Conservation (phyloP, 2,888 invertebrate genomes). For the Elysia crispata region DNA sequence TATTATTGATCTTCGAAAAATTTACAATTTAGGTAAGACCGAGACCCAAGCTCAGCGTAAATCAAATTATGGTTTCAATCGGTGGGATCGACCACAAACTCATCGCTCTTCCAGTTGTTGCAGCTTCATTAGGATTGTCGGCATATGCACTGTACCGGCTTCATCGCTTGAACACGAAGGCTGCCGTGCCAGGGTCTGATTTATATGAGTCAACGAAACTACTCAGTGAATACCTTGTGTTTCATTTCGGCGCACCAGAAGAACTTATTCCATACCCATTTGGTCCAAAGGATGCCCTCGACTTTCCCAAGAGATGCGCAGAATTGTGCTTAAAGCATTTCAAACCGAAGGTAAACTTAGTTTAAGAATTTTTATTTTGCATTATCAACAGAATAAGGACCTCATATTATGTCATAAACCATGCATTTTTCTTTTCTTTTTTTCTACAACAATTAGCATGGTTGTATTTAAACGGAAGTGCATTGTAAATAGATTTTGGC, state of each 20-base stretch:
- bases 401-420: too few relatives aligned
- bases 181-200: neutral
- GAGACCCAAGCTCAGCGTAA: too few relatives aligned
- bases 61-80: slow-evolving; percentile 57
- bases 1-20: too few relatives aligned
- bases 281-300: slow-evolving; percentile 70
- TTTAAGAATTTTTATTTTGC: too few relatives aligned
- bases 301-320: slow-evolving; percentile 74
- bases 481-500: too few relatives aligned
- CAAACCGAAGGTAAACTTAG: slow-evolving; percentile 54
- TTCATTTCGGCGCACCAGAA: slow-evolving; percentile 71
- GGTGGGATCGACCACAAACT: slow-evolving; percentile 65
- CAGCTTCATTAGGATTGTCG: slow-evolving; percentile 63
- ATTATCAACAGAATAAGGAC: too few relatives aligned
- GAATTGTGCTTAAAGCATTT: slow-evolving; percentile 72
- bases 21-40: too few relatives aligned
- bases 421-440: too few relatives aligned
- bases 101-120: slow-evolving; percentile 59
- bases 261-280: slow-evolving; percentile 68
- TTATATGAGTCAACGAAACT: slow-evolving; percentile 70
- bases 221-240: slow-evolving; percentile 72
- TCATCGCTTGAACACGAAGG: neutral
- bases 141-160: slow-evolving; percentile 63
- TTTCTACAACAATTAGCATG: too few relatives aligned
- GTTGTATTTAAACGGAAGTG: too few relatives aligned